Evolutionary conservation across 2,888 invertebrate species (phyloP), one percentile per base, ranked within the genome.

Genomic region (Plebejus argus): DNA sequence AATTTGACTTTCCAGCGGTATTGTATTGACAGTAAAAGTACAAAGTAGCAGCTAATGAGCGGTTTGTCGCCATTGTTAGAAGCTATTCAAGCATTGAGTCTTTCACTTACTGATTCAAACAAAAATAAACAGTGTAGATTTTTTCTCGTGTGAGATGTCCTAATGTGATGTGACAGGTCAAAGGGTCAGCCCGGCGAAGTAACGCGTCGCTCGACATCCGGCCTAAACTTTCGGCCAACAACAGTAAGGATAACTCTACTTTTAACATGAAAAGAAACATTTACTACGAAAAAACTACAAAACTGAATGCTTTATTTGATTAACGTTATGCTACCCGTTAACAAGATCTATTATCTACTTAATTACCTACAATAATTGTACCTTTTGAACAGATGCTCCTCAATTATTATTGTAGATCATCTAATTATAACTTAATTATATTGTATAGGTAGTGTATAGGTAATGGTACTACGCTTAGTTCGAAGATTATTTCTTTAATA

Each of bases 11-110:
- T 66, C 28, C 6, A 33, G 18, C 18, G 15, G 28, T 33, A 66
- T 66, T 66, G 66, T 28, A 15, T 66, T 66, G 66, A 66, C 66
- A 66, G 66, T 33, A 66, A 66, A 28, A 66, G 66, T 28, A 66
- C 15, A 66, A 66, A 66, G 28, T 33, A 33, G 1, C 33, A 28
- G 5, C 28, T 66, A 66, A 66, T 66, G 66, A 66, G 66, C 66
- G 66, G 28, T 66, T 66, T 66, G 66, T 28, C 28, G 66, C 66
- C 28, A 66, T 66, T 66, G 66, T 66, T 7, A 66, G 66, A 61
- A 10, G 23, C 28, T 18, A 66, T 28, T 66, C 28, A 66, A 66
- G 28, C 28, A 4, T 15, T 33, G 10, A 61, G 18, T 33, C 28
- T 66, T 66, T 66, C 28, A 66, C 66, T 28, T 66, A 66, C 66